Evolutionary conservation across 1,140 invertebrate species (phyloP).

Genomic region (Asobara japonica): DNA sequence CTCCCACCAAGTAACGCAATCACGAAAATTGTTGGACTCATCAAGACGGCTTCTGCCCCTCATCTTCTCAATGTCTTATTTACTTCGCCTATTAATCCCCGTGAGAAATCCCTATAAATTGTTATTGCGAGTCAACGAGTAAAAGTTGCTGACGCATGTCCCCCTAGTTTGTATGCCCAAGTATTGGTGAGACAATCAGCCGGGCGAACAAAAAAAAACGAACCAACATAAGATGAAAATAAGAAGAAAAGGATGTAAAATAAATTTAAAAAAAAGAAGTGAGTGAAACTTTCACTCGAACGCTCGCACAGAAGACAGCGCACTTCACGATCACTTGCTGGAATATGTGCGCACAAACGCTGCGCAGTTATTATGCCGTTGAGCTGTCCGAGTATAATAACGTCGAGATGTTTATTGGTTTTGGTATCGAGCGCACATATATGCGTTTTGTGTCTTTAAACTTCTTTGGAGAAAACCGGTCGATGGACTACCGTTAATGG

Average conservation of each 20-base stretch:
- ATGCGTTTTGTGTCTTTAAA: conserved; percentile 2
- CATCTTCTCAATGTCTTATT: not conserved
- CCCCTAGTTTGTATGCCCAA: not conserved
- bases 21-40: no score
- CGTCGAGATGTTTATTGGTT: conserved; percentile 53
- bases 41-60: no score
- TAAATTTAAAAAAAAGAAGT: not conserved
- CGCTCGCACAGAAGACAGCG: not conserved
- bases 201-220: not conserved
- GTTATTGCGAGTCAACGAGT: not conserved
- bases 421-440: conserved; percentile 17
- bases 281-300: conserved; percentile 13
- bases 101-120: not conserved
- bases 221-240: not conserved
- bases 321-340: not conserved
- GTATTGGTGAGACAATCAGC: not conserved
- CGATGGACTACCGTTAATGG: conserved; percentile 32
- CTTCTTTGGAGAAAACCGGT: conserved; percentile 23
- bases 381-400: conserved; percentile 41
- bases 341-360: conserved; percentile 1
- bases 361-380: conserved; percentile 37
- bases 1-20: no score
- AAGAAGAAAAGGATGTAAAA: not conserved
- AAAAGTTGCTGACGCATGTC: not conserved
- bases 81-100: not conserved